Evolutionary conservation across 2,113 vertebrate genomes (phyloP).

Genomic region (Larimichthys crocea): DNA sequence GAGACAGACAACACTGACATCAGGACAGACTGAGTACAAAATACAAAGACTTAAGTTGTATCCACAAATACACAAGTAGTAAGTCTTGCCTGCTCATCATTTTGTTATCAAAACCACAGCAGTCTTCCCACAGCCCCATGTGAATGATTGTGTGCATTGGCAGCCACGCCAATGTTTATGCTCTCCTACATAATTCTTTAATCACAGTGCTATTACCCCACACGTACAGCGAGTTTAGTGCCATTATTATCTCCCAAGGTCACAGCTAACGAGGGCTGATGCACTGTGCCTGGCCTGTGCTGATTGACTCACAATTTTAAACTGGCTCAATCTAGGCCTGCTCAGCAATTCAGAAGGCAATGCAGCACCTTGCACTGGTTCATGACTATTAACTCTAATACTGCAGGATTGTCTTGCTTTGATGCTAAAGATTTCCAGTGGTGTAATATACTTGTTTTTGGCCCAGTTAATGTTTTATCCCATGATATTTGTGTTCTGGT

Average conservation of each 20-base stretch:
- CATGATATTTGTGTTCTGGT: slow-evolving; percentile 18
- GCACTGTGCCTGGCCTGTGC: slow-evolving; percentile 67
- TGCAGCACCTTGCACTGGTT: slow-evolving; percentile 56
- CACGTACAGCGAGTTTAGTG: slow-evolving; percentile 74
- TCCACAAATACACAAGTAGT: slow-evolving; percentile 1
- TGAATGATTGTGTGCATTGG: slow-evolving; percentile 54
- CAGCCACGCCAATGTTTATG: slow-evolving; percentile 73
- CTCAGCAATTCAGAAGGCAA: slow-evolving; percentile 77
- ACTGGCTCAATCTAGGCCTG: slow-evolving; percentile 67
- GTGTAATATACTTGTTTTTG: slow-evolving; percentile 19
- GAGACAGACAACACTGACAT: not conserved
- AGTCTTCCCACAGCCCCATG: slow-evolving; percentile 38
- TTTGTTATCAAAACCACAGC: slow-evolving; percentile 46
- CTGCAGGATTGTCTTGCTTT: slow-evolving; percentile 43
- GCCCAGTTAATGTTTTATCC: slow-evolving; percentile 16
- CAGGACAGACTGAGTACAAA: not conserved
- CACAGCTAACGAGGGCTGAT: slow-evolving; percentile 79
- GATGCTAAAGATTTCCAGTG: slow-evolving; percentile 32
- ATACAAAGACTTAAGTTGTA: slow-evolving; percentile 4
- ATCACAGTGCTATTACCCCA: slow-evolving; percentile 78
- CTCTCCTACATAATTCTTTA: slow-evolving; percentile 79
- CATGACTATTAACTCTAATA: slow-evolving; percentile 63
- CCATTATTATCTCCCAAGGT: slow-evolving; percentile 86
- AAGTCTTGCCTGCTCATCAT: slow-evolving; percentile 20
- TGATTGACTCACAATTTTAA: slow-evolving; percentile 81